phyloP scores from a whole-genome alignment of 2,113 vertebrate species.

The Orycteropus afer region DNA sequence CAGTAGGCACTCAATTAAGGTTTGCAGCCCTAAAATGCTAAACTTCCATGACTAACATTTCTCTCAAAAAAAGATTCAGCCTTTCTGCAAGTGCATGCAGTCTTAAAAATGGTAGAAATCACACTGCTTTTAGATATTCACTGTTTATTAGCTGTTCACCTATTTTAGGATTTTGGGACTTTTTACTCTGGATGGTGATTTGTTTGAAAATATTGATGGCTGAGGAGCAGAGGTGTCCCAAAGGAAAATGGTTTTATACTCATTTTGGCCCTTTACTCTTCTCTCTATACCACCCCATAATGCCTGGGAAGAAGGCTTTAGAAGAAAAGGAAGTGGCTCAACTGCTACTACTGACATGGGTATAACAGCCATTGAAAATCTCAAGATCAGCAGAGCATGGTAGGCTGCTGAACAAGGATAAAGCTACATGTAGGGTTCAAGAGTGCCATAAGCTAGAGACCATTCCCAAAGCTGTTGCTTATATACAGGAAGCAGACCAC shows the following conservation, averaged over 20 bases:
- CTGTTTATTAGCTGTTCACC: neutral
- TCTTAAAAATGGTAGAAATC: conserved; percentile 9
- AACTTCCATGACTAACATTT: neutral
- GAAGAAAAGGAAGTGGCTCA: neutral
- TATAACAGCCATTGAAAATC: too few species aligned
- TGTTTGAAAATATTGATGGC: neutral
- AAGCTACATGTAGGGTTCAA: too few species aligned
- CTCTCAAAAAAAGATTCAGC: neutral
- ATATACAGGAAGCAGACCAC: too few species aligned
- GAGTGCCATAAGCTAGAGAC: too few species aligned
- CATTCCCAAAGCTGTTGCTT: too few species aligned
- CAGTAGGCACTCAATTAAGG: neutral
- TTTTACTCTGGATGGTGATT: neutral
- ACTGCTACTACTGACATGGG: neutral
- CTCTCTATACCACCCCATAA: neutral
- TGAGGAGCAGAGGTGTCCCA: neutral
- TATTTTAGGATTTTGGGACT: conserved; percentile 1
- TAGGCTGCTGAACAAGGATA: too few species aligned
- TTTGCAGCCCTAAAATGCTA: conserved; percentile 5
- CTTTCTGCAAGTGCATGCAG: neutral
- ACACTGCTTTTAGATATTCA: conserved; percentile 4
- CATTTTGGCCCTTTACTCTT: neutral
- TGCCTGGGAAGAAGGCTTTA: neutral
- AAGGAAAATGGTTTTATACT: neutral
- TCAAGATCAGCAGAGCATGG: too few species aligned